phyloP scores from a whole-genome alignment of 2,113 vertebrate genomes.

The Syngnathus floridae region DNA sequence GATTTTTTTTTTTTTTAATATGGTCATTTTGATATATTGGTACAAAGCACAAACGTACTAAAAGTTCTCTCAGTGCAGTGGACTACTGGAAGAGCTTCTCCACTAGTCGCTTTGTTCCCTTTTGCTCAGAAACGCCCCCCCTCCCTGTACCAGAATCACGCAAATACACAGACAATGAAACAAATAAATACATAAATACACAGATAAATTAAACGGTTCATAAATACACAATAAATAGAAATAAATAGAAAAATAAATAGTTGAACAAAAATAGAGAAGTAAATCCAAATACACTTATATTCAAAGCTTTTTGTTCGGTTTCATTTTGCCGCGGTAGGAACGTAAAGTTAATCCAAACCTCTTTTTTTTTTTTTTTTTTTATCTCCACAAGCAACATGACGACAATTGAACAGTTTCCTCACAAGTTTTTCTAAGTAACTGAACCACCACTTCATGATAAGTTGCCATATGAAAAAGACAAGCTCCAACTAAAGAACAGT shows the following conservation, averaged over 20 bases:
- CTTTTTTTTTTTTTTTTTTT: slow-evolving; percentile 71
- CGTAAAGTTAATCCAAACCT: slow-evolving; percentile 70
- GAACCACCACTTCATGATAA: slow-evolving; percentile 97
- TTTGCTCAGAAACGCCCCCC: slow-evolving; percentile 90
- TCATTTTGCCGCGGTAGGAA: slow-evolving; percentile 74
- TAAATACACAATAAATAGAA: slow-evolving; percentile 73
- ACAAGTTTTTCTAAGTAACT: slow-evolving; percentile 99
- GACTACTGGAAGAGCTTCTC: slow-evolving; percentile 92
- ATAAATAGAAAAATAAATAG: slow-evolving; percentile 77
- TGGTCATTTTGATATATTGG: slow-evolving; percentile 93
- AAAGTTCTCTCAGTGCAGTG: slow-evolving; percentile 99
- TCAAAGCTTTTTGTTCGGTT: slow-evolving; percentile 74
- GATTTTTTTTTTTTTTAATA: slow-evolving; percentile 82
- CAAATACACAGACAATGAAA: slow-evolving; percentile 78
- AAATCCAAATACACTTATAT: slow-evolving; percentile 68
- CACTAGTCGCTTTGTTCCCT: slow-evolving; percentile 96
- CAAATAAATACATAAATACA: slow-evolving; percentile 75
- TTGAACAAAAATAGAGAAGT: slow-evolving; percentile 60
- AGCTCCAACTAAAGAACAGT: slow-evolving; percentile 97
- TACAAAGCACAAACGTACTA: slow-evolving; percentile 99
- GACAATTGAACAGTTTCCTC: slow-evolving; percentile 99
- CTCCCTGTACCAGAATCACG: slow-evolving; percentile 80
- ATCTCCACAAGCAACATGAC: slow-evolving; percentile 99
- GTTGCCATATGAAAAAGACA: slow-evolving; percentile 89
- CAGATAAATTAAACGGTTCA: slow-evolving; percentile 63